Evolutionary conservation across 2,888 invertebrate genomes (phyloP).

Genomic region (Lithophane socia): DNA sequence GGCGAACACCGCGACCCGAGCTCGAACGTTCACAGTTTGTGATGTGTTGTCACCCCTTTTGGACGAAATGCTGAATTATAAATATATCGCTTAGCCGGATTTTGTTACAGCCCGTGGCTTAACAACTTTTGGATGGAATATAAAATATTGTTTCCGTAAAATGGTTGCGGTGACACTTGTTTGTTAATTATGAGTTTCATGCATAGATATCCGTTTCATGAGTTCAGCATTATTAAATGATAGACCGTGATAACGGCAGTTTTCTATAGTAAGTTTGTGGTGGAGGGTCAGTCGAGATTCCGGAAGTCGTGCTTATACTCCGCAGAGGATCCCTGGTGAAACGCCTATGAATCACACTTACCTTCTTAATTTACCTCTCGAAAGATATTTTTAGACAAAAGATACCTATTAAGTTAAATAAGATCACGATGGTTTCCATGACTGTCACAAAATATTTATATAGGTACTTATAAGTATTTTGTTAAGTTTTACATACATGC

Average conservation of each 20-base stretch:
- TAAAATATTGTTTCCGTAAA: constrained; percentile 46
- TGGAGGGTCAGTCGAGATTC: neutral
- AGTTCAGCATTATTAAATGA: neutral
- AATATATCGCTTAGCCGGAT: constrained; percentile 43
- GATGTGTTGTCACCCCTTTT: constrained; percentile 59
- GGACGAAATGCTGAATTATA: constrained; percentile 54
- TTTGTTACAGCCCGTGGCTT: constrained; percentile 38
- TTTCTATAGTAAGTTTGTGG: neutral
- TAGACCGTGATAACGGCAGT: neutral
- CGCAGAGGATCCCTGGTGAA: no score
- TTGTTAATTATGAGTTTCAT: constrained; percentile 35
- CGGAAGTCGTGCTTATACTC: no score
- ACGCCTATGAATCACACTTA: neutral
- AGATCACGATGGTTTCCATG: neutral
- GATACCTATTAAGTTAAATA: neutral
- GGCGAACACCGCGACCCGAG: constrained; percentile 49
- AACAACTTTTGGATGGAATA: constrained; percentile 50
- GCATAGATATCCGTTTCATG: no score
- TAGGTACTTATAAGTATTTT: no score
- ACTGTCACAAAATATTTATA: neutral
- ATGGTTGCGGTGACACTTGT: constrained; percentile 35
- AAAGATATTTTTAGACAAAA: neutral
- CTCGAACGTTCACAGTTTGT: constrained; percentile 32
- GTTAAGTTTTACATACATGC: no score
- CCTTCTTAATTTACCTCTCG: neutral